Evolutionary conservation across 2,797 vertebrate species (phyloP).

Genomic region (Pteronotus mesoamericanus): DNA sequence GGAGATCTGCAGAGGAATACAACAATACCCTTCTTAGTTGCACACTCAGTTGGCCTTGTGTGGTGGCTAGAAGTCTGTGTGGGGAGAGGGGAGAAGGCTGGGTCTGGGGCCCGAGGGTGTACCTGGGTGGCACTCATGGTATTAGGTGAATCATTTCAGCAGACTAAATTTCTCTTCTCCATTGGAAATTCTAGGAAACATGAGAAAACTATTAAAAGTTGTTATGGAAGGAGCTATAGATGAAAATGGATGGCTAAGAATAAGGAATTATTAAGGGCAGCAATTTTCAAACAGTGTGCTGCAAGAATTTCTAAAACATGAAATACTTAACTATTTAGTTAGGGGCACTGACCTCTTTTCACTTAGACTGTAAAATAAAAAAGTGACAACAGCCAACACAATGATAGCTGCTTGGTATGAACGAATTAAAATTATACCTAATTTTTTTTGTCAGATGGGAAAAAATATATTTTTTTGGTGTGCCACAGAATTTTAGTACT

Average conservation of each 20-base stretch:
- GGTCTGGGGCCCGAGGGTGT: background rate
- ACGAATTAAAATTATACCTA: too few relatives aligned
- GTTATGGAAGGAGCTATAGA: background rate
- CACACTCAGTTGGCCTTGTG: background rate
- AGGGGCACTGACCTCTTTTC: too few relatives aligned
- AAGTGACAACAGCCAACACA: too few relatives aligned
- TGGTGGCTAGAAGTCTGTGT: background rate
- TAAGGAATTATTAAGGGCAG: background rate
- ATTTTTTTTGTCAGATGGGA: too few relatives aligned
- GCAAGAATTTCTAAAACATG: too few relatives aligned
- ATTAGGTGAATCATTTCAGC: background rate
- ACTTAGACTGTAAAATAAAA: too few relatives aligned
- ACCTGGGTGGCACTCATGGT: background rate
- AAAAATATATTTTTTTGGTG: too few relatives aligned
- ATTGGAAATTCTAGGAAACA: background rate
- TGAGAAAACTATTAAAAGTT: background rate
- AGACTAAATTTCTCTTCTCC: background rate
- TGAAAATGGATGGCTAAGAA: background rate
- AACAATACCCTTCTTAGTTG: background rate
- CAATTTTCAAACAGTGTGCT: too few relatives aligned
- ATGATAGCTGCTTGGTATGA: too few relatives aligned
- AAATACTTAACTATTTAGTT: too few relatives aligned
- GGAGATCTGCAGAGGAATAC: background rate
- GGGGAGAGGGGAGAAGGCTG: background rate
- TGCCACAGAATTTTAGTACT: too few relatives aligned